Base-by-base conservation (phyloP, 2,888 invertebrate species). In the Catonia carolina region DNA sequence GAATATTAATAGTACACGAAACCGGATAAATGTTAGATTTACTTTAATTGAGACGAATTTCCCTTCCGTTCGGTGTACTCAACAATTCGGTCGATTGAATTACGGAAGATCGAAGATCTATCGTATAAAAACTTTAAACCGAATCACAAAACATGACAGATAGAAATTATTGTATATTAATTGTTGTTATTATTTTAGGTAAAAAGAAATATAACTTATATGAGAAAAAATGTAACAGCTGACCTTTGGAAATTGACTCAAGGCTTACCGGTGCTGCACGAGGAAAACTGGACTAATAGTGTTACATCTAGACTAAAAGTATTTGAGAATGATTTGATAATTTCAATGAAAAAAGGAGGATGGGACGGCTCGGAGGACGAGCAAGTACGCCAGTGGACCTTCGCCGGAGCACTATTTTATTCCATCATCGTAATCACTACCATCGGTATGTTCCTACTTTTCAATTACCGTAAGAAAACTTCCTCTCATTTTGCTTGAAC, bases 361-460 rank as follows among this genome's bases (percentile, higher is more conserved):
- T 93, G 92, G 90, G 90, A 93, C 69, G 93, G 93, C 52, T 83
- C 81, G 67, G 78, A 78, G 59, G 73, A 75, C 51, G 65, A 66
- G 1, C 70, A 73, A 8, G 75, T 74, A 56, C 73, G 77, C 4
- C 89, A 91, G 72, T 90, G 92, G 91, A 89, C 89, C 45, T 86
- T 86, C 73, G 85, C 85, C 18, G 94, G 94, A 12, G 89, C 94
- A 0, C 78, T 96, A 17, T 90, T 95, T 75, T 95, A 94, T 76
- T 93, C 93, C 65, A 94, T 96, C 69, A 92, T 95, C 66, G 93
- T 95, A 64, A 95, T 95, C 72, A 95, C 95, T 54, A 95, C 95
- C 33, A 95, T 95, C 64, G 95, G 94, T 93, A 70, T 81, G 84
- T 74, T 47, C 2, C 7, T n/a, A n/a, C n/a, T n/a, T n/a, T n/a